Base-by-base conservation (phyloP, 2,888 invertebrate species). In the Anoplius nigerrimus region DNA sequence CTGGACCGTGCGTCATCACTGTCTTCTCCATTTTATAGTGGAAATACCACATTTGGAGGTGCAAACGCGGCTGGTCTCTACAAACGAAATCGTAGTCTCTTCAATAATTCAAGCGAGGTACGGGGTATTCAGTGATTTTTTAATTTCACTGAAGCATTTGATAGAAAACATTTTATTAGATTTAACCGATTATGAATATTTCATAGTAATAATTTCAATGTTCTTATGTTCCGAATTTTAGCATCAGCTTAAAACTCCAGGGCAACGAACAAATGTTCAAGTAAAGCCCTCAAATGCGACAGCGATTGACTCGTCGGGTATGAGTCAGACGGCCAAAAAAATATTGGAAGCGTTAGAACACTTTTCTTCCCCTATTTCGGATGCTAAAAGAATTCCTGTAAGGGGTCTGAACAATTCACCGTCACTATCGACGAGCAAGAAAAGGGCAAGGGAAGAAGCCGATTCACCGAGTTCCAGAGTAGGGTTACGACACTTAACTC, bases 311-410 rank as follows among this genome's bases (percentile, higher is more conserved):
- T 86, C 87, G 62, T 84, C 90, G 24, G 89, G 90, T 13, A 91
- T 94, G 87, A 94, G 95, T 83, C 91, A 92, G 74, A 94, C 96
- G 3, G 94, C 97, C 0, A 92, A 93, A 79, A 92, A 94, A 72
- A 94, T 97, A 74, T 89, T 97, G 81, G 94, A 95, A 80, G 91
- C 95, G 4, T 89, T 97, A 63, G 95, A 97, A 85, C 93, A 94
- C 79, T 95, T 95, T 89, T 94, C 95, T 0, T 94, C 96, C 1
- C 95, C 97, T 0, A 89, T 96, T 59, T 90, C 90, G 53, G 96
- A 96, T 87, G 95, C 94, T 0, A 94, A 93, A 83, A 93, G 94
- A 83, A 94, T 96, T 86, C 95, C 95, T 2, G 77, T 90, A n/a
- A 88, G 88, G 53, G 80, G 79, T 46, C 75, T 86, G 27, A 88